Conservation (phyloP, 2,888 invertebrate species). For the Anticlea derivata region DNA sequence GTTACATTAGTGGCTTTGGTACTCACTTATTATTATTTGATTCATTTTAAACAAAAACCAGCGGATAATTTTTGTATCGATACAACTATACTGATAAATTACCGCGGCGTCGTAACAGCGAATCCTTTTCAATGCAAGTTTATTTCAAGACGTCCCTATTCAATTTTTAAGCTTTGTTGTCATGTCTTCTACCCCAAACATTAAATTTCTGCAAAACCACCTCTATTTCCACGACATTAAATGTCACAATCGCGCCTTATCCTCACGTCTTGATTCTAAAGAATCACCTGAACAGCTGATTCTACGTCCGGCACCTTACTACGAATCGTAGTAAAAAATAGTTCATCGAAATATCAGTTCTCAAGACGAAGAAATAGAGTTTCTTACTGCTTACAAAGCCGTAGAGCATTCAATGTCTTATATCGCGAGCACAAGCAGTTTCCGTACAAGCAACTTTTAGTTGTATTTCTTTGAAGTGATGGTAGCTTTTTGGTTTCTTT, state of each 20-base stretch:
- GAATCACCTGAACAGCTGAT: constrained; percentile 67
- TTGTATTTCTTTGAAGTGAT: constrained; percentile 1
- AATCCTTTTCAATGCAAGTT: constrained; percentile 9
- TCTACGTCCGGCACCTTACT: constrained; percentile 66
- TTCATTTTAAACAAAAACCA: constrained; percentile 9
- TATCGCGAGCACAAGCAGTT: not conserved
- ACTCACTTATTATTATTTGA: constrained; percentile 55
- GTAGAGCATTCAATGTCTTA: constrained; percentile 18
- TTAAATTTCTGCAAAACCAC: not conserved
- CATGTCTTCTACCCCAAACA: constrained; percentile 5
- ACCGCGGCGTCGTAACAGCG: not conserved
- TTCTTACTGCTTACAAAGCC: constrained; percentile 8
- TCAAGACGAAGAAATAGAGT: constrained; percentile 9
- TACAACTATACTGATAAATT: too few relatives aligned
- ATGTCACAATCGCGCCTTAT: constrained; percentile 11
- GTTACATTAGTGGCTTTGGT: constrained; percentile 63
- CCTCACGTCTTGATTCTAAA: constrained; percentile 30
- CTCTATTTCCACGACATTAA: constrained; percentile 3
- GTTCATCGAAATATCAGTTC: constrained; percentile 13
- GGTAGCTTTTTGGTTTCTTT: constrained; percentile 12
- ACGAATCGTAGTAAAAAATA: constrained; percentile 46
- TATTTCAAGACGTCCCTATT: constrained; percentile 15
- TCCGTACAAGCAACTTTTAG: constrained; percentile 9
- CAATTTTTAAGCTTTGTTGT: constrained; percentile 20
- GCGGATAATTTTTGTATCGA: not conserved